Conservation (phyloP, 2,888 invertebrate genomes). For the Caenorhabditis imperialis region DNA sequence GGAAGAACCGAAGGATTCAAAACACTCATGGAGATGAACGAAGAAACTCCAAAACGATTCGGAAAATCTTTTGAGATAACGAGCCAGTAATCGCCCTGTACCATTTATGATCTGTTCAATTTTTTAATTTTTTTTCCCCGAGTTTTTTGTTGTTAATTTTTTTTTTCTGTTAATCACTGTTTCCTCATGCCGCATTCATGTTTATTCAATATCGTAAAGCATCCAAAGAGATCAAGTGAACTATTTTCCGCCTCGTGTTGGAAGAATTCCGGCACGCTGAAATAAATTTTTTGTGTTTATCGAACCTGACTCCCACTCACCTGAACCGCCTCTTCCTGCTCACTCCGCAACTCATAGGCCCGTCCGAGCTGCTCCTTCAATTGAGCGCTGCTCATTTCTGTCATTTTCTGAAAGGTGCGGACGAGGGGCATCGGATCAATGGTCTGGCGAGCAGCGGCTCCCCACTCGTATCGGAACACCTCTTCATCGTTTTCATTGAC, state of each 20-base stretch:
- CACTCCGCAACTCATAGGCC: conserved; percentile 3
- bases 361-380: conserved; percentile 30
- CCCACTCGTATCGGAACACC: conserved; percentile 46
- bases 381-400: conserved; percentile 10
- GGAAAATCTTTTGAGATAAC: neutral
- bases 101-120: conserved; percentile 3
- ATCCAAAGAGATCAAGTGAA: too few relatives aligned
- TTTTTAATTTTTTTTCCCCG: neutral
- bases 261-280: conserved; percentile 7
- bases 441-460: conserved; percentile 20
- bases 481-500: conserved; percentile 51
- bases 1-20: too few relatives aligned
- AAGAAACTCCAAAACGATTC: too few relatives aligned
- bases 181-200: neutral
- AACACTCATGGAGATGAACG: too few relatives aligned
- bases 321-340: conserved; percentile 6
- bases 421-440: conserved; percentile 34
- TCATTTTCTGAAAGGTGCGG: conserved; percentile 21
- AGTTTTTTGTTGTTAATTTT: neutral
- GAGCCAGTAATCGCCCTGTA: conserved; percentile 2
- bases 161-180: neutral
- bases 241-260: conserved; percentile 1
- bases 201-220: too few relatives aligned
- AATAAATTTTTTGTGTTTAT: too few relatives aligned
- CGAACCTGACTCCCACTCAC: neutral